Evolutionary conservation across 1,140 invertebrate genomes (phyloP).

Genomic region (Mactra quadrangularis): DNA sequence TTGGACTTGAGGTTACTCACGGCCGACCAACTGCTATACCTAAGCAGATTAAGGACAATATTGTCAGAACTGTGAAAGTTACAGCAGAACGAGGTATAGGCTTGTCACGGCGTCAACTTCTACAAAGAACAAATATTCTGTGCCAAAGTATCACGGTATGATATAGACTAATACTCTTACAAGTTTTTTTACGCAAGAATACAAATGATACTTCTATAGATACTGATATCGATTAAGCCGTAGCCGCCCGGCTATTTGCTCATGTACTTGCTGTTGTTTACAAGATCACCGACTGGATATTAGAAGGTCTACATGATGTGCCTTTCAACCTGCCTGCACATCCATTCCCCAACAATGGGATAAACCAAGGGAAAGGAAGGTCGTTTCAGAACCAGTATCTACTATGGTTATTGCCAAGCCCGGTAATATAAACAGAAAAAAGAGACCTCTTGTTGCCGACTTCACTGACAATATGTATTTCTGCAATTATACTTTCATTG

Average conservation of each 20-base stretch:
- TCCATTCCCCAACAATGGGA: background rate
- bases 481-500: background rate
- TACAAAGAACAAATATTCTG: conserved; percentile 16
- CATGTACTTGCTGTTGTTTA: no score
- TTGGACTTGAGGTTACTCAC: background rate
- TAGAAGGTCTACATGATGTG: background rate
- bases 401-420: conserved; percentile 1
- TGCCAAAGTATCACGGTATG: background rate
- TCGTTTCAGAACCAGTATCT: background rate
- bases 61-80: conserved; percentile 15
- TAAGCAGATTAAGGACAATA: background rate
- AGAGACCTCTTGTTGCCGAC: background rate
- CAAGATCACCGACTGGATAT: no score
- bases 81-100: conserved; percentile 32
- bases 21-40: conserved; percentile 7
- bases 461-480: conserved; percentile 30
- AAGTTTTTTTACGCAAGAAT: no score
- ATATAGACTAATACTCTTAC: no score
- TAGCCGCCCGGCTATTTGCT: no score
- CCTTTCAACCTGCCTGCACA: background rate
- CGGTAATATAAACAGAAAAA: background rate
- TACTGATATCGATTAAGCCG: no score
- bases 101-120: background rate
- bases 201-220: no score
- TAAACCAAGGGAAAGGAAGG: background rate